Base-by-base conservation (phyloP, 1,140 invertebrate genomes). In the Drosophila mojavensis region DNA sequence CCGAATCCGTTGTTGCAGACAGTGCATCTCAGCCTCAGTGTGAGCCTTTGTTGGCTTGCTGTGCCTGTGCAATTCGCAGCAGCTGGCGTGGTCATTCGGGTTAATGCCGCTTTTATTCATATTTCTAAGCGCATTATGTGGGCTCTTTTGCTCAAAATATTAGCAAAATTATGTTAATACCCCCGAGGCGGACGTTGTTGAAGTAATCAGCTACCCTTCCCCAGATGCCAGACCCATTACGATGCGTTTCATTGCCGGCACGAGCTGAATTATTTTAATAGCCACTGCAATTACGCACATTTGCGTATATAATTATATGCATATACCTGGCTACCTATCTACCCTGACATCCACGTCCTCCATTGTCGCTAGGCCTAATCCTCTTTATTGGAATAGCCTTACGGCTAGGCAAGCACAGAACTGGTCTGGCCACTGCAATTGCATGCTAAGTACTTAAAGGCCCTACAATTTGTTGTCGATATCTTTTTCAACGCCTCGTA, bases 61-160 rank as follows among this genome's bases (percentile, higher is more conserved):
- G 61, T 75, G 58, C 47, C 61, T 58, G 65, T 58, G 65, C 76
- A 76, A 66, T 72, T 59, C 73, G 41, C 48, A 58, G 77, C 78
- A 77, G 73, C 78, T 81, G 78, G 48, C 39, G 62, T 50, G 45
- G 56, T 55, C 77, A 81, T 86, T 86, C 75, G 82, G 79, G 82
- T 70, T 86, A 86, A 86, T 86, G 75, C 83, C 63, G 82, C 53
- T 68, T 86, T 86, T 88, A 88, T 88, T 79, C 61, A 79, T 67
- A 82, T 77, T 86, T 88, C 76, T 83, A 86, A 88, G 76, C 83
- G 83, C 76, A 88, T 86, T 86, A 88, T 88, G 61, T 66, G 26
- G 63, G 30, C 10, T 82, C 50, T 60, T 67, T 43, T 62, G 64
- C 62, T 76, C 61, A 77, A 73, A 79, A 86, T 88, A 88, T 88